phyloP scores from a whole-genome alignment of 2,797 vertebrate genomes.

The Enteromius thamalakanensis region DNA sequence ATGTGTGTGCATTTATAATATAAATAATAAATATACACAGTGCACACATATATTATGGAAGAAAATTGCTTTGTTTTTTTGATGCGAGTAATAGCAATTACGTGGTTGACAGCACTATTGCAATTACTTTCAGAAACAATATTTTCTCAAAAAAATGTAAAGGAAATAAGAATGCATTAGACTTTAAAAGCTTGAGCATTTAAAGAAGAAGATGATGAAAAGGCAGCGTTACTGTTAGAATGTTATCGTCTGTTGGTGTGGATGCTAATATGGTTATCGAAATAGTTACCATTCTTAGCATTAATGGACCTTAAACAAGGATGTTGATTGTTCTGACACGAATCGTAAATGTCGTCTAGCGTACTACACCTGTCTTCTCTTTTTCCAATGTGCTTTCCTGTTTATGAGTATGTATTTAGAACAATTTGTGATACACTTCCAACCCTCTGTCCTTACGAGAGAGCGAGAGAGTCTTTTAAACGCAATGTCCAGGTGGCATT shows the following conservation, averaged over 20 bases:
- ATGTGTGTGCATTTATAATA: too few species aligned
- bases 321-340: slow-evolving; percentile 19
- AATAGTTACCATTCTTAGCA: neutral
- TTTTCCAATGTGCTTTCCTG: slow-evolving; percentile 57
- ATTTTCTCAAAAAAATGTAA: neutral
- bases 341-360: slow-evolving; percentile 55
- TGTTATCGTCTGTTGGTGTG: neutral
- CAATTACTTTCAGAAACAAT: too few species aligned
- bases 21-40: too few species aligned
- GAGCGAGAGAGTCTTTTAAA: slow-evolving; percentile 40
- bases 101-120: neutral
- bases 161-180: neutral
- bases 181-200: neutral
- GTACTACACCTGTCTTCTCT: slow-evolving; percentile 53
- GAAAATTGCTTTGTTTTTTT: too few species aligned
- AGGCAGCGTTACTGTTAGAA: neutral
- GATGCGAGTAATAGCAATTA: too few species aligned
- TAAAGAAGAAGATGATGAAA: neutral
- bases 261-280: neutral
- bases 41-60: too few species aligned
- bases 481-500: slow-evolving; percentile 50
- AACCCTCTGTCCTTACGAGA: slow-evolving; percentile 43
- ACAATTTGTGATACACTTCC: slow-evolving; percentile 57
- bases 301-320: neutral
- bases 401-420: slow-evolving; percentile 53